These are phyloP conservation scores for Tokudaia tokunoshimensis DNA, from an alignment of 2,797 vertebrate species.

Conservation along the genomic window DNA sequence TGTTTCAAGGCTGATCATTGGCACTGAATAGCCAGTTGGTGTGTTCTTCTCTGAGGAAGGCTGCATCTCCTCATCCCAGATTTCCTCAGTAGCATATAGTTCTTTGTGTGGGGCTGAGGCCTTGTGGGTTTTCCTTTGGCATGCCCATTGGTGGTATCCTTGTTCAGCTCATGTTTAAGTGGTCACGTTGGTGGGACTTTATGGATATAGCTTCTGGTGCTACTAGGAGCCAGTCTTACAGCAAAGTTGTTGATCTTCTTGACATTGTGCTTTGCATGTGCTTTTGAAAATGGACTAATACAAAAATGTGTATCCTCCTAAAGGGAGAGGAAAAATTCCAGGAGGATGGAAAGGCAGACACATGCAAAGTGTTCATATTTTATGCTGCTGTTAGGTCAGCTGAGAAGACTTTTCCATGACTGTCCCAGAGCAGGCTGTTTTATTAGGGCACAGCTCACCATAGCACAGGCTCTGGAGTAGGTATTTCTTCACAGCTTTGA, in stretches of 20 bases:
- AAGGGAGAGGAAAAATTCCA: not conserved
- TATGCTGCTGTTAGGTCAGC: not conserved
- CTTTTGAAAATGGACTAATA: constrained; percentile 50
- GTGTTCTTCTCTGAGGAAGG: not conserved
- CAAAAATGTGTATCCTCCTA: not conserved
- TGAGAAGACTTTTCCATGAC: not conserved
- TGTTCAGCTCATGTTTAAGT: not conserved
- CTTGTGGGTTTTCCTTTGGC: not conserved
- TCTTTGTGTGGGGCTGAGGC: not conserved
- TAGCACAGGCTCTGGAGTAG: not conserved
- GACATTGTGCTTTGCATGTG: constrained; percentile 10
- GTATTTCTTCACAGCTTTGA: not conserved
- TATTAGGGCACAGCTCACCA: not conserved
- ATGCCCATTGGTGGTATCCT: not conserved
- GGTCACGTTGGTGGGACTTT: not conserved
- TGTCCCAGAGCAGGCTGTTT: not conserved
- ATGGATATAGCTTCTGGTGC: not conserved
- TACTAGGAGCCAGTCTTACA: not conserved
- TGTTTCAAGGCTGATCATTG: not conserved
- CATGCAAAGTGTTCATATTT: not conserved
- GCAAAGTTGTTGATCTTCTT: not conserved
- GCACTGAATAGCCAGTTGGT: not conserved
- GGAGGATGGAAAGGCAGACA: not conserved
- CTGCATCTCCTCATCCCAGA: not conserved
- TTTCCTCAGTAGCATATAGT: not conserved